A percentile compares a stretch with the other conserved stretches of the same genome.
These are phyloP conservation scores for Diabrotica virgifera DNA, from an alignment of 1,140 invertebrate genomes.

Conservation along the genomic window DNA sequence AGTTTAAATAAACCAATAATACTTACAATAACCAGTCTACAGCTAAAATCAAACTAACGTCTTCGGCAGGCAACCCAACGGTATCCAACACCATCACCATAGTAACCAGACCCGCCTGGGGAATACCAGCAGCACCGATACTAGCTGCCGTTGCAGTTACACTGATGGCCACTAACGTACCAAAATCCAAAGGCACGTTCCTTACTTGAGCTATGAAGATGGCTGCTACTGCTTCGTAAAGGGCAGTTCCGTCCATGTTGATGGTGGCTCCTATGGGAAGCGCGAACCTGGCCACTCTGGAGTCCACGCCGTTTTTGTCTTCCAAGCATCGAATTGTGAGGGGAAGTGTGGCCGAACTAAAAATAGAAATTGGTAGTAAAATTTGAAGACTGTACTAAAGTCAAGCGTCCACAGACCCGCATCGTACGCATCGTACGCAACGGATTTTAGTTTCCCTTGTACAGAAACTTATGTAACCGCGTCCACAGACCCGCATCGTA, in stretches of 20 bases:
- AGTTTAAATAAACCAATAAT: not conserved
- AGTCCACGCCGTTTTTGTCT: constrained; percentile 72
- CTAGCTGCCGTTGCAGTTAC: constrained; percentile 83
- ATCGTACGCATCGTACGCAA: too few relatives aligned
- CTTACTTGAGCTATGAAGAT: constrained; percentile 81
- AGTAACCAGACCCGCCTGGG: constrained; percentile 78
- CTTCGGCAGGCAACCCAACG: constrained; percentile 75
- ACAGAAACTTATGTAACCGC: too few relatives aligned
- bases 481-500: too few relatives aligned
- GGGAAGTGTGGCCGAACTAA: constrained; percentile 69
- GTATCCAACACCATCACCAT: constrained; percentile 86
- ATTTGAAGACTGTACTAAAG: too few relatives aligned
- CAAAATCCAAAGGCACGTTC: constrained; percentile 60
- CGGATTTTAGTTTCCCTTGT: too few relatives aligned
- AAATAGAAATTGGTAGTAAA: not conserved
- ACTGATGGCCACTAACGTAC: constrained; percentile 58
- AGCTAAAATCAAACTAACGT: constrained; percentile 77
- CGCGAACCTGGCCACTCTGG: constrained; percentile 76
- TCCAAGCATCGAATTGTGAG: constrained; percentile 76
- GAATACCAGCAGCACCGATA: constrained; percentile 87
- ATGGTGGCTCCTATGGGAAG: constrained; percentile 84
- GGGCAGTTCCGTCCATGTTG: constrained; percentile 83
- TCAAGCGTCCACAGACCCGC: too few relatives aligned
- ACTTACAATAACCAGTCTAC: constrained; percentile 88
- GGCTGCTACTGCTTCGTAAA: constrained; percentile 82